phyloP scores from a whole-genome alignment of 2,888 invertebrate genomes.

The Zaprionus obscuricornis region DNA sequence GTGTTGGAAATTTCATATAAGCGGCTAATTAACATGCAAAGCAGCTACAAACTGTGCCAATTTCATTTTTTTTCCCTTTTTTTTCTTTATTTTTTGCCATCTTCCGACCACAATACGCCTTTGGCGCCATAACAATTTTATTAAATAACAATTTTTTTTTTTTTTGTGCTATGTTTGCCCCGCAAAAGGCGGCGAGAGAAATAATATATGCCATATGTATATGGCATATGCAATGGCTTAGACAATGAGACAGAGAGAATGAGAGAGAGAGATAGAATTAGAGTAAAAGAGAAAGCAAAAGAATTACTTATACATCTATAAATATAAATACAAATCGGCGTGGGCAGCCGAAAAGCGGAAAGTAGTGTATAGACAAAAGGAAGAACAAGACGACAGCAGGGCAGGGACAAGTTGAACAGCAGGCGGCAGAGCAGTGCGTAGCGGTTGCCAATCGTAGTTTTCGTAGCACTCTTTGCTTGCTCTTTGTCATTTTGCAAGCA shows the following conservation, averaged over 20 bases:
- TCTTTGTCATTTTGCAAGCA: conserved; percentile 43
- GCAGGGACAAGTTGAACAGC: background rate
- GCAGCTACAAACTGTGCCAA: conserved; percentile 27
- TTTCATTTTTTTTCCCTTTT: conserved; percentile 1
- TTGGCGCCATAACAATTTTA: conserved; percentile 45
- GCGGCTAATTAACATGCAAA: conserved; percentile 65
- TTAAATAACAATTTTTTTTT: conserved; percentile 46
- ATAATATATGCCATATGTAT: background rate
- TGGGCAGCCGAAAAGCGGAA: background rate
- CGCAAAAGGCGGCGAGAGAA: background rate
- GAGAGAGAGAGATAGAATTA: conserved; percentile 10
- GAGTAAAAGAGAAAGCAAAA: background rate
- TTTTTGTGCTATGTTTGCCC: background rate
- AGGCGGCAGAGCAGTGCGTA: background rate
- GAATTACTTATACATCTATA: conserved; percentile 18
- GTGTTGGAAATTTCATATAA: conserved; percentile 10
- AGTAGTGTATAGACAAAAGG: background rate
- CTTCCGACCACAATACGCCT: conserved; percentile 29
- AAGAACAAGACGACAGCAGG: background rate
- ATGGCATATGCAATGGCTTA: conserved; percentile 12
- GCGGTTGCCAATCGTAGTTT: conserved; percentile 7
- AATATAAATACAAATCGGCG: conserved; percentile 24
- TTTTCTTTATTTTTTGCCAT: background rate
- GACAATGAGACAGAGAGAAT: too few relatives aligned
- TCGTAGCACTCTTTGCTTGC: background rate